Evolutionary conservation across 1,140 invertebrate species (phyloP).

Genomic region (Eueides isabella): DNA sequence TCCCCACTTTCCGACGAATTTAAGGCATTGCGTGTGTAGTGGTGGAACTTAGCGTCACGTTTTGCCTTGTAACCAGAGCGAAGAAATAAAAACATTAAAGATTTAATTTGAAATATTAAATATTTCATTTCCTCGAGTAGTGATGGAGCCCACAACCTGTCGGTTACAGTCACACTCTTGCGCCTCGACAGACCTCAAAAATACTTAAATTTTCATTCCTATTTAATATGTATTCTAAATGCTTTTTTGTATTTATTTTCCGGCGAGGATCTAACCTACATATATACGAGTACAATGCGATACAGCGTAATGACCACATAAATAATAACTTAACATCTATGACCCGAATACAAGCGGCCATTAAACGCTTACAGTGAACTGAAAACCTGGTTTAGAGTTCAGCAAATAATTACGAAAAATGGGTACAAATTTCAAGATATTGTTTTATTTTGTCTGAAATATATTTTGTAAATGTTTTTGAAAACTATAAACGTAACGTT

Average conservation of each 20-base stretch:
- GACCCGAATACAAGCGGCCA: not conserved
- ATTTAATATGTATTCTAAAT: too few relatives aligned
- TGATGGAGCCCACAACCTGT: too few relatives aligned
- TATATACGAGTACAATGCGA: not conserved
- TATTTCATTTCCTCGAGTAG: too few relatives aligned
- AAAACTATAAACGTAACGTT: too few relatives aligned
- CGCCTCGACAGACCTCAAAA: too few relatives aligned
- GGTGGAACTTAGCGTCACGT: too few relatives aligned
- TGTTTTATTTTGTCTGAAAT: not conserved
- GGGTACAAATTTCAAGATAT: not conserved
- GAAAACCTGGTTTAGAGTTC: not conserved
- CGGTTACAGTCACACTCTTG: too few relatives aligned
- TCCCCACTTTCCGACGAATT: too few relatives aligned
- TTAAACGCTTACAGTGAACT: not conserved
- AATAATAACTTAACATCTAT: conserved; percentile 12
- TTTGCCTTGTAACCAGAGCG: too few relatives aligned
- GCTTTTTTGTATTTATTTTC: not conserved
- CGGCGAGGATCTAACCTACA: not conserved
- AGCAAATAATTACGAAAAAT: not conserved
- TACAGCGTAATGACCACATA: not conserved
- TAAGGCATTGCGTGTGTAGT: too few relatives aligned
- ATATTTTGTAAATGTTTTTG: not conserved
- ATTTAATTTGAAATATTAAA: too few relatives aligned
- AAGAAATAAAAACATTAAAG: too few relatives aligned
- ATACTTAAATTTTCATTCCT: not conserved